phyloP scores from a whole-genome alignment of 2,888 invertebrate species.

The Mesorhabditis sp. region DNA sequence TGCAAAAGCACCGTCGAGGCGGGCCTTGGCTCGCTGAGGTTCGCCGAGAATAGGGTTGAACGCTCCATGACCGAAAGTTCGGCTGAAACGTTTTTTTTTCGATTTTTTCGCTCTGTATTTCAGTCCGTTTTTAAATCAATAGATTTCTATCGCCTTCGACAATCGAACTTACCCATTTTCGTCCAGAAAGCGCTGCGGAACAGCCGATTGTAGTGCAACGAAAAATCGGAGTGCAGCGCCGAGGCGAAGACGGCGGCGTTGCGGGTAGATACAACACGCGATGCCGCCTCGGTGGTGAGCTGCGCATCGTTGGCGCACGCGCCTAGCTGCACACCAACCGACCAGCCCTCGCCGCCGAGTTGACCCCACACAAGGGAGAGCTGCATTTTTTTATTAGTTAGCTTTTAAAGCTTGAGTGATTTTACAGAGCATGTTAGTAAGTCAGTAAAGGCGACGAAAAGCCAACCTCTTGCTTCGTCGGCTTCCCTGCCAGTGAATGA shows the following conservation, averaged over 20 bases:
- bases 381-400: neutral
- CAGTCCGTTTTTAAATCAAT: neutral
- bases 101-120: neutral
- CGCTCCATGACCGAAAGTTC: slow-evolving; percentile 40
- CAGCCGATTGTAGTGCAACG: slow-evolving; percentile 32
- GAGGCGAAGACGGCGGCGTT: slow-evolving; percentile 34
- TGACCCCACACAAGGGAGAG: neutral
- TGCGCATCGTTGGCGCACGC: slow-evolving; percentile 49
- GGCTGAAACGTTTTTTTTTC: neutral
- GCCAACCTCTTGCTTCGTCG: slow-evolving; percentile 30
- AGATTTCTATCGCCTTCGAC: neutral
- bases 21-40: slow-evolving; percentile 21
- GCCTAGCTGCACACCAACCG: slow-evolving; percentile 44
- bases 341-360: slow-evolving; percentile 33
- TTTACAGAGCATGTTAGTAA: no score
- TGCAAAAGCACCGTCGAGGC: slow-evolving; percentile 38
- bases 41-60: slow-evolving; percentile 47
- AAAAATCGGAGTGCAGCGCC: slow-evolving; percentile 34
- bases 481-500: slow-evolving; percentile 45
- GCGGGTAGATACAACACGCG: slow-evolving; percentile 41
- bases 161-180: slow-evolving; percentile 20
- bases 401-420: neutral
- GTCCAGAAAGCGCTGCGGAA: slow-evolving; percentile 36
- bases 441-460: neutral
- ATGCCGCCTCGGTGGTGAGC: slow-evolving; percentile 39